Evolutionary conservation across 1,140 invertebrate species (phyloP), one percentile per base, ranked within the genome.

Genomic region (Leucophenga varia): DNA sequence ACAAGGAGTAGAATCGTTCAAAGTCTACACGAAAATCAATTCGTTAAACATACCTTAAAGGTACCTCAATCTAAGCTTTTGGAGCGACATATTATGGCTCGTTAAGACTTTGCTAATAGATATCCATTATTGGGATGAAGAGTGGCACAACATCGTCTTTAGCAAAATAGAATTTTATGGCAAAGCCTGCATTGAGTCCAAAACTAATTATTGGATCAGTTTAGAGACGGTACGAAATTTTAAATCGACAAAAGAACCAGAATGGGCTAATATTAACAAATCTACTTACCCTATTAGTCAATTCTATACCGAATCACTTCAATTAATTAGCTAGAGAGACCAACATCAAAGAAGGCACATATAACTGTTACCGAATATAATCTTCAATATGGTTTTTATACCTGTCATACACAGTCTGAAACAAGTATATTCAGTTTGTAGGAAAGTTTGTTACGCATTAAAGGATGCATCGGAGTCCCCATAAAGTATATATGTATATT

Each of bases 51-150:
- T 39, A 39, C 37, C 37, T 39, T 19, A 19, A 39, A 7, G 37
- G 37, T 39, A 16, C 37, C 37, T 39, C 17, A 39, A 39, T 19
- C 37, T 19, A 39, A 39, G 37, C 37, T 39, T 19, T 19, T 39
- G 38, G 38, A 40, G 38, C 38, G 38, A 12, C 38, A 40, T 40
- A 40, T 40, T 40, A 40, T 14, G 38, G 38, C 20, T 40, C 38
- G 38, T 21, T 40, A 20, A 12, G 38, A 40, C 10, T 25, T 25
- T 25, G 5, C 22, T 6, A 25, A 25, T 10, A 25, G 10, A 25
- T 25, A 40, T 13, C 38, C 13, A 25, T 40, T 40, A 19, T 40
- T n/a, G 38, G 38, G 17, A 19, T 12, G 20, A 40, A 20, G 38
- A 40, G 20, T 40, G 38, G 38, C 19, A 40, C 20, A 18, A 21